Evolutionary conservation across 2,888 invertebrate genomes (phyloP), one percentile per base, ranked within the genome.

Genomic region (Lochmaea capreae): DNA sequence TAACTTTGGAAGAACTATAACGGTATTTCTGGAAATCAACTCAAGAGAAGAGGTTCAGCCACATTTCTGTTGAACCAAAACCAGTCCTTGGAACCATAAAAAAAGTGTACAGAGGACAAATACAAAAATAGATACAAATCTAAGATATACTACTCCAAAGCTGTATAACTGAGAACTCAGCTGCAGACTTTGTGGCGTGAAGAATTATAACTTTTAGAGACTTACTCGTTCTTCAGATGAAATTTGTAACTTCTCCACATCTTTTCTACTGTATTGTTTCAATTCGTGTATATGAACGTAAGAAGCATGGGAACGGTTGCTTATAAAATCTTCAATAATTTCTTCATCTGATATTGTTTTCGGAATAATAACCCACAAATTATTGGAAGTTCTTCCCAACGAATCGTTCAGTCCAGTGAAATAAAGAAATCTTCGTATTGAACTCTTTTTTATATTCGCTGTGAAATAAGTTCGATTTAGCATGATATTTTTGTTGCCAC

Each of bases 371-470:
- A 62, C 68, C 62, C 61, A 69, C 11, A 42, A 16, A 62, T 62
- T 62, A 61, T 69, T 52, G 4, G 68, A 61, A 9, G 68, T 69
- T 69, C 68, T 69, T 58, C 61, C 68, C 39, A 69, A 52, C 11
- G 61, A 26, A 10, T 62, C 14, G n/a, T 69, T 69, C 6, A 69
- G 3, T 49, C 61, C 68, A 39, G 68, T 69, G 33, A 69, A 69
- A 39, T 49, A 69, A 8, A 62, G 18, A 49, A 52, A 69, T 18
- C 68, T 61, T 14, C 62, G 16, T 16, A 62, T n/a, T 0, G 18
- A 9, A 62, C 61, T 61, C 9, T 67, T 1, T 57, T 39, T 52
- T 16, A 49, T 61, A 6, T 26, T 49, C 1, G 2, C 52, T 62
- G n/a, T 22, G 33, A 59, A 54, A n/a, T 10, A 16, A 49, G 22